Conservation (phyloP, 1,140 invertebrate species). For the Zaprionus nigranus region DNA sequence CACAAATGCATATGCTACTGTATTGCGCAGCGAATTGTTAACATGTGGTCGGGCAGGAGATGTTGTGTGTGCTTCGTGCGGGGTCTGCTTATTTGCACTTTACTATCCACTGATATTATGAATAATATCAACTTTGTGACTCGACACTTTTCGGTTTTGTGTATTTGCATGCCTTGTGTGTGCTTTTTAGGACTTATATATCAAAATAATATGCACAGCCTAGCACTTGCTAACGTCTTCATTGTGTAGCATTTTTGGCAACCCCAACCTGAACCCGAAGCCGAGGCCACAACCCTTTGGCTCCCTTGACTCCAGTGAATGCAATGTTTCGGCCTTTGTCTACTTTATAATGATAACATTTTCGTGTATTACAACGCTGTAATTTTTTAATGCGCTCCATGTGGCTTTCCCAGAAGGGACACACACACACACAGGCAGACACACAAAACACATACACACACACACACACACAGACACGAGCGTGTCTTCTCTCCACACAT, state of each 20-base stretch:
- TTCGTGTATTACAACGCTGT: conserved; percentile 76
- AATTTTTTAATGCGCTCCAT: conserved; percentile 63
- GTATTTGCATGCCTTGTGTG: conserved; percentile 9
- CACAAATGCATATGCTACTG: conserved; percentile 17
- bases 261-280: conserved; percentile 6
- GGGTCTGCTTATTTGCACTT: conserved; percentile 49
- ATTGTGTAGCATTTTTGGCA: conserved; percentile 54
- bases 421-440: conserved; percentile 17
- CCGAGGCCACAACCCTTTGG: not conserved
- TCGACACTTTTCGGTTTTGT: conserved; percentile 44
- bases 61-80: conserved; percentile 30
- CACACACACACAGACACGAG: not conserved
- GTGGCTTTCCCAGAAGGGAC: conserved; percentile 43
- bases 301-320: conserved; percentile 36
- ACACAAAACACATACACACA: not conserved
- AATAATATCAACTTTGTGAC: conserved; percentile 74
- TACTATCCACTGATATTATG: conserved; percentile 46
- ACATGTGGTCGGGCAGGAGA: conserved; percentile 31
- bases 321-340: conserved; percentile 59
- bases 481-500: not conserved
- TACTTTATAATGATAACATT: conserved; percentile 83
- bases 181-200: conserved; percentile 35
- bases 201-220: conserved; percentile 45
- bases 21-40: conserved; percentile 38
- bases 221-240: conserved; percentile 29